A percentile compares a stretch with the other conserved stretches of the same genome.
Conservation (phyloP, 2,888 invertebrate species). For the Aproaerema taeniolella region DNA sequence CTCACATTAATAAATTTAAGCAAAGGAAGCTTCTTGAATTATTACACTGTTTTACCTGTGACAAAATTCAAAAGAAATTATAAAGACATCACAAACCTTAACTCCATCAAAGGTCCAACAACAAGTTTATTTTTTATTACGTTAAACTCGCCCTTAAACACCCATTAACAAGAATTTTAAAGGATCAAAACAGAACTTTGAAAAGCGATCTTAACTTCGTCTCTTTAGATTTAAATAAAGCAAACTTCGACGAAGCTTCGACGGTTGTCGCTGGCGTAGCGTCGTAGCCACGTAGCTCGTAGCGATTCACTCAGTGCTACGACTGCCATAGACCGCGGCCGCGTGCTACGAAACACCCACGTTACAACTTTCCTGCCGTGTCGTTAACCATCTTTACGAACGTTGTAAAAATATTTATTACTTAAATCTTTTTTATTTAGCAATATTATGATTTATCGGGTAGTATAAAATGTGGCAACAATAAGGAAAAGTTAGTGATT, state of each 20-base stretch:
- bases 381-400: constrained; percentile 55
- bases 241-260: constrained; percentile 5
- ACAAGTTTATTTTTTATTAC: too few species aligned
- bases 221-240: constrained; percentile 9
- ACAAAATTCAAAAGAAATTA: too few species aligned
- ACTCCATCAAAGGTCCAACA: too few species aligned
- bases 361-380: constrained; percentile 44
- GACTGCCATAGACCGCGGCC: constrained; percentile 45
- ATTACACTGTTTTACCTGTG: too few species aligned
- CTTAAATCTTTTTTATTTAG: constrained; percentile 27
- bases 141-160: too few species aligned
- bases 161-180: constrained; percentile 8
- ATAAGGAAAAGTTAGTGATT: neutral
- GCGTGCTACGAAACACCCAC: constrained; percentile 36
- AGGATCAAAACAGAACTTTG: constrained; percentile 6
- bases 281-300: constrained; percentile 4
- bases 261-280: constrained; percentile 2
- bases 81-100: too few species aligned
- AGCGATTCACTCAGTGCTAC: constrained; percentile 46
- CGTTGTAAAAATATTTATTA: constrained; percentile 46
- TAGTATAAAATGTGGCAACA: constrained; percentile 16
- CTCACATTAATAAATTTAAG: too few species aligned
- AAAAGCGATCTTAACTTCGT: constrained; percentile 8
- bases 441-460: constrained; percentile 23
- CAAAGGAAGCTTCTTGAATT: too few species aligned